Evolutionary conservation across 2,113 vertebrate genomes (phyloP), one percentile per base, ranked within the genome.

Genomic region (Pipa parva): DNA sequence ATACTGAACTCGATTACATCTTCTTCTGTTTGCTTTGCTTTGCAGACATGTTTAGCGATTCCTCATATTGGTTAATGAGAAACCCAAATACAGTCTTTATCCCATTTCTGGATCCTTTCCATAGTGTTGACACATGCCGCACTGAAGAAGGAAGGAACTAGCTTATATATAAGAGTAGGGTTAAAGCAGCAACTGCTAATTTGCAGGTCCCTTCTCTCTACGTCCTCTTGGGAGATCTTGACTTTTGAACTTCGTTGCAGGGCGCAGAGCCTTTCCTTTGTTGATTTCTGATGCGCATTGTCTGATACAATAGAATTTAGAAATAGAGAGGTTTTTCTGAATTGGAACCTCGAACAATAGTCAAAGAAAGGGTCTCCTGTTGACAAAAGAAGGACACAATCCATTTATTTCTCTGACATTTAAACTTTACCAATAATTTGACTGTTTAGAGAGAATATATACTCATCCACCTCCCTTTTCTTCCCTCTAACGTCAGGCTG

Each of bases 401-500:
- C 46, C 45, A n/a, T 15, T 58, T 28, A 25, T 55, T n/a, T 28
- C 26, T 45, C 18, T 61, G 65, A 54, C 65, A 69, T 69, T 69
- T 69, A 59, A 33, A 59, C 56, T 22, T 1, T 51, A 2, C 24
- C 48, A 31, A 27, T 33, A 59, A 67, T 59, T 59, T 25, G 39
- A 29, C 45, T 15, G 42, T 59, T 59, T 50, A 26, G 64, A 49
- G 20, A 24, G 39, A 42, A 42, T 26, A 5, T 33, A 9, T 9
- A 26, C 17, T 18, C 24, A 18, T 26, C 52, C 52, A 13, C 15
- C 27, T 9, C 52, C 26, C 15, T 8, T 6, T 28, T 29, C 24
- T 10, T 29, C 42, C 17, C 25, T 10, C 10, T 17, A 22, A 22
- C 21, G 25, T 56, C 45, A 20, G 42, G 21, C 27, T 12, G 9